Evolutionary conservation across 2,888 invertebrate species (phyloP), one percentile per base, ranked within the genome.

Genomic region (Criorhina ranunculi): DNA sequence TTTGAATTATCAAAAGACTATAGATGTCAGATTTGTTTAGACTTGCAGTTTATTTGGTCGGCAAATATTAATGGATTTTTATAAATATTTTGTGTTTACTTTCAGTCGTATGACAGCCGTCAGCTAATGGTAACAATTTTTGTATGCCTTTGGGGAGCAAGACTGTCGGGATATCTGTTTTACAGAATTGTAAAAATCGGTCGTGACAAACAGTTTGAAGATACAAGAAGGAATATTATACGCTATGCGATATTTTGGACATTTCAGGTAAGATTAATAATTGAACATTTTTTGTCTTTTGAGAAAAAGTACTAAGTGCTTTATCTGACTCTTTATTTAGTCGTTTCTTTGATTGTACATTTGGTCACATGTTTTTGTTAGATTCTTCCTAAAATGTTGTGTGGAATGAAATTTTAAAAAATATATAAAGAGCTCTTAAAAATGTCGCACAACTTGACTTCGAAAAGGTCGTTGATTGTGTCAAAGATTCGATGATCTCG

Each of bases 231-330:
- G 88, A 98, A 97, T 90, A 95, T 96, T 15, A 94, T 97, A 66
- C 93, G 97, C 88, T 98, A 97, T 90, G 97, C 97, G n/a, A 95
- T 97, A 5, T 98, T 98, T 91, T 98, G 98, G 95, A 96, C 96
- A 0, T 98, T 98, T 91, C 96, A 96, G 94, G 96, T 96, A 92
- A 91, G 87, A 86, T 33, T 5, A n/a, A 12, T 8, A 0, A 40
- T 12, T n/a, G n/a, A n/a, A n/a, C n/a, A 51, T 29, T 11, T 1
- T 24, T 24, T 24, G 24, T 24, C 4, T 24, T 24, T 24, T 4
- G n/a, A n/a, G n/a, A n/a, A n/a, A n/a, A n/a, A n/a, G n/a, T n/a
- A n/a, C n/a, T n/a, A n/a, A n/a, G n/a, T n/a, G n/a, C n/a, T n/a
- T n/a, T n/a, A n/a, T n/a, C n/a, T n/a, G n/a, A n/a, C n/a, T n/a